Base-by-base conservation (phyloP, 2,797 vertebrate species). In the Pantherophis vulpinus region DNA sequence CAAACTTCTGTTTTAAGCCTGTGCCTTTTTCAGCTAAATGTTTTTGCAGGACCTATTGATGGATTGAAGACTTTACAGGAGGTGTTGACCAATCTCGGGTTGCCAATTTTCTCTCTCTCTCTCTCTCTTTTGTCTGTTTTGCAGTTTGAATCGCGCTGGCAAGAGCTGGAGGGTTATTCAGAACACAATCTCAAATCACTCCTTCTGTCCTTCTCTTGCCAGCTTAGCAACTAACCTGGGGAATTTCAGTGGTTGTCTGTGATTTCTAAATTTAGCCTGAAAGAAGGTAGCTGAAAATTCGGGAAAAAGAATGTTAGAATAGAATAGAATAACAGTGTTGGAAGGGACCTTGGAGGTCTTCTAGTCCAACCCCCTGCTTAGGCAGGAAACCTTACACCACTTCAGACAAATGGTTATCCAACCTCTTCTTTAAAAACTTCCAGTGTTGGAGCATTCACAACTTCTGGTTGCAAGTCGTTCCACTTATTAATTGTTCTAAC, bases 1-100 rank as follows among this genome's bases (percentile, higher is more conserved):
- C 60, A 90, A 32, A 61, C 93, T n/a, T 3, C 56, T 51, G 13
- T 7, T 42, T 16, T 90, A 0, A 0, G 94, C 58, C 32, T 59
- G 61, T 37, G 2, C 59, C 7, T 11, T 51, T 51, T 93, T 89
- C 18, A 25, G 32, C 42, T 2, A 0, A 37, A 54, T 1, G 60
- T 79, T 91, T 47, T 87, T 6, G 16, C 51, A 0, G 29, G 0
- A 89, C 87, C 92, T 54, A 2, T 14, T 87, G 56, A 25, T 0
- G 87, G 9, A 70, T 55, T 10, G 90, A 70, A 70, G 60, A 54
- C 14, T 60, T 92, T 23, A 3, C 92, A 88, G 12, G 12, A 51
- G 89, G 5, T 14, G 18, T 87, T 90, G 25, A 0, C 0, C 0
- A 25, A 74, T 32, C 42, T 42, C 1, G 5, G 18, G 5, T 20